Evolutionary conservation across 1,140 invertebrate genomes (phyloP), one percentile per base, ranked within the genome.

Genomic region (Drosophila obscura): DNA sequence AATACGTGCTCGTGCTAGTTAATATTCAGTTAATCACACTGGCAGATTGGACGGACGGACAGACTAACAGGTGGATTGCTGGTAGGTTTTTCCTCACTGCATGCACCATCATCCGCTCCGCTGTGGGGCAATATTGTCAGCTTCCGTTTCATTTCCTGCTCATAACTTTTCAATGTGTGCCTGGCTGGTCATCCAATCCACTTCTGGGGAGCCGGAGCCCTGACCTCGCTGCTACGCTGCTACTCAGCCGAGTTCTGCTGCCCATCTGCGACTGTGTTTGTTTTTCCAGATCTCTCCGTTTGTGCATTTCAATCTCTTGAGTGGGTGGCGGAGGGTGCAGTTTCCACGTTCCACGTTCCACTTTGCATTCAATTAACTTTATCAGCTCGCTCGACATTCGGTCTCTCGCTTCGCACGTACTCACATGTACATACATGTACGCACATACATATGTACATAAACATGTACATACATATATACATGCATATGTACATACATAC

Each of bases 341-440:
- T 79, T 31, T 79, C 50, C 24, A n/a, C 26, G 50, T 50, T 35
- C 45, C 64, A 80, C 19, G 19, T 19, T 19, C 19, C 19, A 19
- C 50, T 81, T 73, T 81, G 73, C 78, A 81, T 81, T 81, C 77
- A 77, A 81, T 77, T 63, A 81, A 77, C 55, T 77, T 81, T 64
- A 61, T 77, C 45, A 72, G 71, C 57, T 56, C 58, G 71, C 61
- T 35, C 31, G 9, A 8, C 28, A 31, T 31, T 31, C 19, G 28
- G 2, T 35, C 31, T 73, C 57, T 41, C 68, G 60, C 50, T 69
- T 61, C 75, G 60, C 74, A 77, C 9, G 31, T 35, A 11, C 9
- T 11, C 65, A 1, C 19, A 19, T 19, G 19, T 19, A 19, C 19
- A 19, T 19, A n/a, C n/a, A 19, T 19, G 19, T 19, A 19, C n/a